Evolutionary conservation across 2,888 invertebrate genomes (phyloP).

Genomic region (Mallateleia sp.): DNA sequence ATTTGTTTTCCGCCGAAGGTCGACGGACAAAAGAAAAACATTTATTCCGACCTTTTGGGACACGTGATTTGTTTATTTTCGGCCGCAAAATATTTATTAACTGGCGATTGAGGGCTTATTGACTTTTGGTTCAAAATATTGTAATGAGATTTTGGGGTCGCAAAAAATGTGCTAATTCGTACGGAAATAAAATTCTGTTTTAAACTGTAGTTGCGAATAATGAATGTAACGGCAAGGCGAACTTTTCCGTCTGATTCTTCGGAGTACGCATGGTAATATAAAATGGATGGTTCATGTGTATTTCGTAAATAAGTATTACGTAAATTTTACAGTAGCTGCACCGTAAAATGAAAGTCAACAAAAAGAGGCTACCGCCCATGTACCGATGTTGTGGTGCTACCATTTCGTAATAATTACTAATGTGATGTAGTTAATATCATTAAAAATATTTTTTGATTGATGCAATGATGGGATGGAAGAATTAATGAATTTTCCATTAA

Average conservation of each 20-base stretch:
- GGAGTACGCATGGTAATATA: slow-evolving; percentile 41
- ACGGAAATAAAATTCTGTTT: slow-evolving; percentile 38
- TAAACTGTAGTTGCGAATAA: slow-evolving; percentile 50
- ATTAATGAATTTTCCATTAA: background rate
- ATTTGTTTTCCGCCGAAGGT: slow-evolving; percentile 14
- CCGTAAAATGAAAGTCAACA: slow-evolving; percentile 36
- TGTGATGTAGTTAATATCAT: slow-evolving; percentile 1
- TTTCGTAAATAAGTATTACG: slow-evolving; percentile 64
- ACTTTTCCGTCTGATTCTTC: slow-evolving; percentile 44
- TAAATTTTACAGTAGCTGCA: slow-evolving; percentile 48
- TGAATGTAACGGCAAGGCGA: slow-evolving; percentile 11
- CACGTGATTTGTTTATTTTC: slow-evolving; percentile 38
- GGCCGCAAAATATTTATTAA: slow-evolving; percentile 32
- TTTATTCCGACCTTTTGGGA: background rate
- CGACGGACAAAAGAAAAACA: slow-evolving; percentile 4
- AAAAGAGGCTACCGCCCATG: slow-evolving; percentile 27
- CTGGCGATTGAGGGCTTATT: slow-evolving; percentile 26
- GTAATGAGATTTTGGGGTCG: slow-evolving; percentile 34
- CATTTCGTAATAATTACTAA: slow-evolving; percentile 45
- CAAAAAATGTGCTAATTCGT: slow-evolving; percentile 11
- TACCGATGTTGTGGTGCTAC: background rate
- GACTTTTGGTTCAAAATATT: slow-evolving; percentile 17
- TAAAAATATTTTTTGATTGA: slow-evolving; percentile 1
- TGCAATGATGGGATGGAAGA: background rate
- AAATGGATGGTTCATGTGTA: slow-evolving; percentile 61